These are phyloP conservation scores for Mareca penelope DNA, from an alignment of 2,797 vertebrate genomes.

Conservation along the genomic window DNA sequence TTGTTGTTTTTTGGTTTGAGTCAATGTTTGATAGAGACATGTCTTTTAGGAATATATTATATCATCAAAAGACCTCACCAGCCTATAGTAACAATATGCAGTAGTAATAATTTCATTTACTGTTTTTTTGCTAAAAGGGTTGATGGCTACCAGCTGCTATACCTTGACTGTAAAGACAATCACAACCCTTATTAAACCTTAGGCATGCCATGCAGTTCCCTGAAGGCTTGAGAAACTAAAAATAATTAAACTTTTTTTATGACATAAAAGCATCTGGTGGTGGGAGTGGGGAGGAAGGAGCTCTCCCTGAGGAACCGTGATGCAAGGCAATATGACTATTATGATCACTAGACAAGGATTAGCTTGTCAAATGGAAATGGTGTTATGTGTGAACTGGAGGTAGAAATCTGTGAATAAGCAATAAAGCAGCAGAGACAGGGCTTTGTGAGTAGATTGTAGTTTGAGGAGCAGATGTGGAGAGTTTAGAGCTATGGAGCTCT, in stretches of 20 bases:
- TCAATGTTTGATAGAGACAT: neutral
- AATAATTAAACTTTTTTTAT: neutral
- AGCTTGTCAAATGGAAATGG: neutral
- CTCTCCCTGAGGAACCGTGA: neutral
- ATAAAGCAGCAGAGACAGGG: fast-evolving
- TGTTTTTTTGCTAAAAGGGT: neutral
- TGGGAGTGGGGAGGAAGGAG: neutral
- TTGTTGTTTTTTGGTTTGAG: neutral
- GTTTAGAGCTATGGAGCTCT: neutral
- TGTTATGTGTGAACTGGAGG: neutral
- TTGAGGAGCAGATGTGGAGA: neutral
- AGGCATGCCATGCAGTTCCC: neutral
- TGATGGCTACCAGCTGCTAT: neutral
- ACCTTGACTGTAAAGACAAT: neutral
- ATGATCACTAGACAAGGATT: neutral
- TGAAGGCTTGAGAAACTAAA: neutral
- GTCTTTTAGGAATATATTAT: neutral
- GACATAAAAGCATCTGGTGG: neutral
- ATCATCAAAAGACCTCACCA: neutral
- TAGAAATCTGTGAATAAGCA: neutral
- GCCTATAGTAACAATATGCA: neutral
- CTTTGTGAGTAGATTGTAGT: neutral
- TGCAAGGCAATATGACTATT: neutral
- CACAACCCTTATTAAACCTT: neutral
- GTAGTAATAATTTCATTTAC: neutral